Base-by-base conservation (phyloP, 37 sponge, comb jelly and placozoan species). In the Halichondria panicea region DNA sequence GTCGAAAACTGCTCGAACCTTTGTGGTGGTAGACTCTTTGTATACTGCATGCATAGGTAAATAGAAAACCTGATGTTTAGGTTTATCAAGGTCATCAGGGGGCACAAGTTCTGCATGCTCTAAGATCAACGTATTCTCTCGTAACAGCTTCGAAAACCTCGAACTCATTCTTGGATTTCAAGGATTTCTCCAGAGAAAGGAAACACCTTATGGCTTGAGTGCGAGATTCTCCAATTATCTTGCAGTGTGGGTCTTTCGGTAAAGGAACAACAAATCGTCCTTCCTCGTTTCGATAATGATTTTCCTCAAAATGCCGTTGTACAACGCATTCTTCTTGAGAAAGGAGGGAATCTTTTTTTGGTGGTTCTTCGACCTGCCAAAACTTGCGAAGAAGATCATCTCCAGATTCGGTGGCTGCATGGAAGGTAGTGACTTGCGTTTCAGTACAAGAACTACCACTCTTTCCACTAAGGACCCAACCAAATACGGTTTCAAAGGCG, bases 281-380 rank as follows among this genome's bases (percentile, higher is more conserved):
- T 27, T 25, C 33, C 6, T 28, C 41, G 22, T 28, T n/a, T 22
- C 48, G 53, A 15, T 19, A 43, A 43, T 70, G 71, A 11, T 35
- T 66, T 13, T 7, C 41, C 6, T 66, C 21, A 41, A 66, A 66
- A 41, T 66, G 68, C 15, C 30, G 28, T 7, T 36, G 11, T 13
- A 66, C 68, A 5, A 66, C 15, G 21, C 68, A 33, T 66, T 66
- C 68, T 35, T 66, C 68, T 11, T 7, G 8, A 27, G 71, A 25
- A 15, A 70, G 33, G 52, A n/a, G n/a, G n/a, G n/a, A n/a, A n/a
- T n/a, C n/a, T n/a, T n/a, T n/a, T n/a, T n/a, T n/a, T n/a, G n/a
- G n/a, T n/a, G n/a, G n/a, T 2, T 75, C 65, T 55, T 72, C 73
- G 34, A 72, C 55, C 59, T 72, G 57, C 73, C 73, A 72, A 32